A percentile compares a stretch with the other conserved stretches of the same genome.
Conservation (phyloP, 2,888 invertebrate genomes). For the Andrena marginata region DNA sequence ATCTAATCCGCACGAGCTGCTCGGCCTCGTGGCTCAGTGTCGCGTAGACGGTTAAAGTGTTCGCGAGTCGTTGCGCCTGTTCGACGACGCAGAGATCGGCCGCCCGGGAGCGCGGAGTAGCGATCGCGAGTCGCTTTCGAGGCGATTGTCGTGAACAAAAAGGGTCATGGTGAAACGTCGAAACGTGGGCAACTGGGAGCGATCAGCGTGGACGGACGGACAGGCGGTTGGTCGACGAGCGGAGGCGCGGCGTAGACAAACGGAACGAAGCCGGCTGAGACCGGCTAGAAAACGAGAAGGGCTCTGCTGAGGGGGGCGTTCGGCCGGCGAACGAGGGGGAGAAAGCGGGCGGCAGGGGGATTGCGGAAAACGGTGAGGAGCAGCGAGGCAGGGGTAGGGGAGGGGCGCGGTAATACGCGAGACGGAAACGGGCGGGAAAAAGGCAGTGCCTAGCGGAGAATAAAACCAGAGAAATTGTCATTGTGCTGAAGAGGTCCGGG, state of each 20-base stretch:
- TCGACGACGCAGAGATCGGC: not conserved
- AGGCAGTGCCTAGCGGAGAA: slow-evolving; percentile 81
- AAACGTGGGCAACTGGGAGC: slow-evolving; percentile 65
- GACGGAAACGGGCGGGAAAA: slow-evolving; percentile 75
- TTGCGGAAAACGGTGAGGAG: slow-evolving; percentile 19
- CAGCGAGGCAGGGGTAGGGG: slow-evolving; percentile 41
- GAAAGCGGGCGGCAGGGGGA: not conserved
- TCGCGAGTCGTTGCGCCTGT: not conserved
- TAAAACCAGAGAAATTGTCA: slow-evolving; percentile 85
- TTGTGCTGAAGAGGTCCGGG: slow-evolving; percentile 84
- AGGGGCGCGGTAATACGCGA: slow-evolving; percentile 72
- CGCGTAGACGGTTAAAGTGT: not conserved
- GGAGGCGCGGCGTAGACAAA: slow-evolving; percentile 57
- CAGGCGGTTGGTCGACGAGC: slow-evolving; percentile 51
- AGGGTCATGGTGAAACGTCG: slow-evolving; percentile 61
- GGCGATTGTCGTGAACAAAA: slow-evolving; percentile 78
- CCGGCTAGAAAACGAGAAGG: slow-evolving; percentile 49
- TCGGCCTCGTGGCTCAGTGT: not conserved
- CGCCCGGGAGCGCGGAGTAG: not conserved
- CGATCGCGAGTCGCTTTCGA: slow-evolving; percentile 70
- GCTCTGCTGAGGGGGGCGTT: not conserved
- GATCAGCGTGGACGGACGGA: slow-evolving; percentile 72
- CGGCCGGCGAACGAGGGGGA: slow-evolving; percentile 13
- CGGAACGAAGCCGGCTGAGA: slow-evolving; percentile 46
- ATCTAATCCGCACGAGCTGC: not conserved